Evolutionary conservation across 1,140 invertebrate genomes (phyloP), one percentile per base, ranked within the genome.

Genomic region (Drosophila pectinifera): DNA sequence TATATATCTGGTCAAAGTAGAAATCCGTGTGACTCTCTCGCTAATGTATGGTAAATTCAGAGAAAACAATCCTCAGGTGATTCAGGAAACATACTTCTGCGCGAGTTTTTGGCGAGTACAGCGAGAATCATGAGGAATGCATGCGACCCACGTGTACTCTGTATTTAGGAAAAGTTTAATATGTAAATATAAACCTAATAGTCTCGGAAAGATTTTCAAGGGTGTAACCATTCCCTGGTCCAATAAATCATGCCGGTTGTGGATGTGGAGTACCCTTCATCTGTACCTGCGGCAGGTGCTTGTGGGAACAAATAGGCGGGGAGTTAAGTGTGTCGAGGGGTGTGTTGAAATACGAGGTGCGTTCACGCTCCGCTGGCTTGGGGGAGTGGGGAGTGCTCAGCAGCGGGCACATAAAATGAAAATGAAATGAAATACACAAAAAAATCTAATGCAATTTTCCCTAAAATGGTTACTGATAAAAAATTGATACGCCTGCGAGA

Each of bases 381-480:
- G 0, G 36, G 26, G 28, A 36, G 31, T 38, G 31, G 28, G 45
- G 31, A 45, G 31, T 14, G 34, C 26, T 11, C 20, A 53, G 31
- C 61, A 20, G 20, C 20, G 14, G 43, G 63, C 24, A 45, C 31
- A 69, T 46, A 0, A n/a, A 26, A 8, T 7, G 10, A 56, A 46
- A 70, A 57, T 31, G 6, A 51, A 61, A 34, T 57, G 28, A 58
- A 63, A 42, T 38, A 49, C 18, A 31, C 3, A 73, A 80, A 80
- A 88, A 80, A 90, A 62, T 72, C 65, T 80, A 89, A 89, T 89
- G 84, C 84, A 89, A 89, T 89, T 89, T 89, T 69, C 69, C 75
- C 58, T 54, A 89, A 89, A 90, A 84, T 80, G 62, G 85, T 89
- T 85, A 84, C 84, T 89, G 77, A 90, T 89, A 51, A 89, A 89